Conservation (phyloP, 2,113 vertebrate species). For the Rostratula benghalensis region DNA sequence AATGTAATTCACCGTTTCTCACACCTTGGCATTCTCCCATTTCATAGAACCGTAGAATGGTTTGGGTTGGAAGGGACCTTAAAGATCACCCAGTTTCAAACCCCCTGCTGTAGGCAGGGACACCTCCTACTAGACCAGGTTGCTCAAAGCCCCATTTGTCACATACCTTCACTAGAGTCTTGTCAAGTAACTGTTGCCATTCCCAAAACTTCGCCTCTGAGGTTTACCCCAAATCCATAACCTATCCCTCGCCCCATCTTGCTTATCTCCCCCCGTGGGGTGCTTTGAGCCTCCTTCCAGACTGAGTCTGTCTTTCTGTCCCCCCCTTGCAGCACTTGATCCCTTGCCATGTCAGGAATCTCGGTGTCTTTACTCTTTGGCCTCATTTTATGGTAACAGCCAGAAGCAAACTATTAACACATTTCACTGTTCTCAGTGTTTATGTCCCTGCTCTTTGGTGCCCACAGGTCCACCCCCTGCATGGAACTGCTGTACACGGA, state of each 20-base stretch:
- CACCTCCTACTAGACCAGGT: neutral
- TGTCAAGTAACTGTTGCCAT: neutral
- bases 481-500: neutral
- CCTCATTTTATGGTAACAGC: neutral
- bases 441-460: neutral
- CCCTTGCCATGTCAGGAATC: neutral
- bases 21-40: neutral
- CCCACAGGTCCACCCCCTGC: neutral
- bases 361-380: fast-evolving
- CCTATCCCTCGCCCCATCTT: neutral
- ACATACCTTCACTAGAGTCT: neutral
- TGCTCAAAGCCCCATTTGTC: neutral
- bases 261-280: fast-evolving
- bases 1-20: neutral
- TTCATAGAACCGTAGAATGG: neutral
- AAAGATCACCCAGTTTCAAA: neutral
- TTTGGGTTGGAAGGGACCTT: neutral
- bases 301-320: neutral
- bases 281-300: neutral
- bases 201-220: neutral
- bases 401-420: neutral
- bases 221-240: neutral
- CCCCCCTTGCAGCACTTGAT: neutral
- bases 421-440: neutral
- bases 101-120: neutral